Percentiles rank a stretch among this genome's conserved stretches.
These are phyloP conservation scores for Tetragonula clypearis DNA, from an alignment of 1,140 invertebrate species.

Conservation along the genomic window DNA sequence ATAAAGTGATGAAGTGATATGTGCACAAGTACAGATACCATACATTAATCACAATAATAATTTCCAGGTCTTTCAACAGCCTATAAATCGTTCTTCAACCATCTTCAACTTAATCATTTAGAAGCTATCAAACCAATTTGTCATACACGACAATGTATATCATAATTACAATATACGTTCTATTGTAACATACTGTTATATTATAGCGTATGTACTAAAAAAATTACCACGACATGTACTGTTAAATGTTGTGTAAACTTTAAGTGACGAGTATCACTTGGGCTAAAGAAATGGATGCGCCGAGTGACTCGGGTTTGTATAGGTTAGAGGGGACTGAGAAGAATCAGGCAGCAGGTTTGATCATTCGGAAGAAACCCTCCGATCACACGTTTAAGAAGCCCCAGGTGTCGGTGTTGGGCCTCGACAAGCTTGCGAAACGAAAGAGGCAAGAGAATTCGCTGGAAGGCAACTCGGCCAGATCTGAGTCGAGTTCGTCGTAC, in stretches of 20 bases:
- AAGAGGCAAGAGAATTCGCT: conserved; percentile 84
- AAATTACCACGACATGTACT: background rate
- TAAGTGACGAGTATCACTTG: background rate
- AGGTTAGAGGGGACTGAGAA: conserved; percentile 91
- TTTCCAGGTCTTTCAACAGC: background rate
- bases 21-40: too few species aligned
- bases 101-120: background rate
- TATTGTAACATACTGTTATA: background rate
- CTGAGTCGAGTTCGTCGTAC: conserved; percentile 72
- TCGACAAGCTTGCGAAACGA: conserved; percentile 93
- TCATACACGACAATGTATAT: too few species aligned
- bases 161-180: too few species aligned
- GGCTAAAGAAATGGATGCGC: conserved; percentile 51
- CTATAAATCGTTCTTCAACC: background rate
- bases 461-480: conserved; percentile 66
- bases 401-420: conserved; percentile 90
- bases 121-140: background rate
- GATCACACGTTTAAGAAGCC: conserved; percentile 90
- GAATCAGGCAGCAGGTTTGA: conserved; percentile 89
- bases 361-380: conserved; percentile 90
- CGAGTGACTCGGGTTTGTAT: conserved; percentile 84
- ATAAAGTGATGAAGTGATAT: too few species aligned
- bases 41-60: background rate
- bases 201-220: background rate
- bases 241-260: background rate